Base-by-base conservation (phyloP, 2,113 vertebrate species). In the Tangachromis dhanisi region DNA sequence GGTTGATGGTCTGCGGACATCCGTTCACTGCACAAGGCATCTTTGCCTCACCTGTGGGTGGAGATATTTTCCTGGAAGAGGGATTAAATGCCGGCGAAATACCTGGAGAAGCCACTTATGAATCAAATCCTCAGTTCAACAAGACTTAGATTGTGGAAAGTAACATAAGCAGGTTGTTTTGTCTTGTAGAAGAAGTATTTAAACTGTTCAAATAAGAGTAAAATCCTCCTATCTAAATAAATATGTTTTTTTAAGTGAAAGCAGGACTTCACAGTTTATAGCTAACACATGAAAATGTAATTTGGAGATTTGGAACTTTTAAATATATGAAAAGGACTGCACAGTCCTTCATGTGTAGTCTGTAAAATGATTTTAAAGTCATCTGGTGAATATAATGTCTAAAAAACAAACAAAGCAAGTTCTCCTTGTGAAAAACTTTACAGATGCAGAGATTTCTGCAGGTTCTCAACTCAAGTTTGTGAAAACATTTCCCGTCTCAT, bases 1-100 rank as follows among this genome's bases (percentile, higher is more conserved):
- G 71, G 73, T 83, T 83, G 90, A 88, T 76, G 54, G 54, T 61
- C 76, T 57, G 86, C 82, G 82, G 93, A 92, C 88, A 85, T 91
- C 78, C 54, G 19, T 85, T 93, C n/a, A 47, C 83, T 88, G 86
- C 82, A 84, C 24, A 11, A 26, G 59, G 40, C 81, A 59, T 80
- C 83, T 79, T 82, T 29, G 13, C 31, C 49, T 89, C 81, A 91
- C 82, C 87, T 90, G 82, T 57, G 85, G 63, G 35, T 19, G 85
- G 51, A 59, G 49, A 81, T 10, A 17, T 14, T 29, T 61, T 90
- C 84, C 53, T 86, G 45, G 49, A 91, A 54, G 81, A 51, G 24
- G 63, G 86, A 89, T 88, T 78, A 86, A 81, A 86, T 61, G 61
- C 83, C 38, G 85, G 51, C 11, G 5, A 86, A 80, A 88, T 87